Evolutionary conservation across 2,888 invertebrate genomes (phyloP), one percentile per base, ranked within the genome.

Genomic region (Tortricodes alternella): DNA sequence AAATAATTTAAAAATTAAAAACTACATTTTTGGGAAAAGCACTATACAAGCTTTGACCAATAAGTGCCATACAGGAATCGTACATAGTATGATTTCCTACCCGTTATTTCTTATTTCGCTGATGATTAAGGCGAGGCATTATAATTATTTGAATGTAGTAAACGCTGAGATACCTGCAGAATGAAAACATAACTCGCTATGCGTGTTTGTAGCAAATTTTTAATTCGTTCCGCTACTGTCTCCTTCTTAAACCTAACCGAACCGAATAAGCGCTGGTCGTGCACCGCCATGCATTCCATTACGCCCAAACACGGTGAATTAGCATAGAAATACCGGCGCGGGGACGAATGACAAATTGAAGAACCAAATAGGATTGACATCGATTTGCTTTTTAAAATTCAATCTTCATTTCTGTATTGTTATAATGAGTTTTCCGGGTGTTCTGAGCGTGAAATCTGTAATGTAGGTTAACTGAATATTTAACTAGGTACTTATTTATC

Each of bases 211-310:
- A 29, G n/a, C 5, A n/a, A 29, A 3, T 11, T 29, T 29, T 11
- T 3, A 23, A 21, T 19, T 23, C 34, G 19, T n/a, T 13, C 5
- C 43, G 55, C 48, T 43, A 35, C 48, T 48, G 48, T 55, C 48
- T 21, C 41, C 41, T 41, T 41, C 55, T 49, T 43, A 50, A 27
- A 24, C 56, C 44, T 32, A 29, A n/a, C n/a, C 24, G 55, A 55
- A 67, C 68, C 63, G 66, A 72, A 68, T 70, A 61, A 65, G 64
- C 48, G 21, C 11, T 43, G 59, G 39, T 52, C 68, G 64, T 70
- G 68, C 73, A 68, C 67, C 65, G 63, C 63, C 67, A 65, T 73
- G 76, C 76, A 80, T 78, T 76, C 66, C 65, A 76, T 80, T 78
- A 80, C 73, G 66, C 68, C 73, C 68, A 74, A 76, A 70, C 67